Conservation (phyloP, 2,797 vertebrate genomes). For the Muraenolepis orangiensis region DNA sequence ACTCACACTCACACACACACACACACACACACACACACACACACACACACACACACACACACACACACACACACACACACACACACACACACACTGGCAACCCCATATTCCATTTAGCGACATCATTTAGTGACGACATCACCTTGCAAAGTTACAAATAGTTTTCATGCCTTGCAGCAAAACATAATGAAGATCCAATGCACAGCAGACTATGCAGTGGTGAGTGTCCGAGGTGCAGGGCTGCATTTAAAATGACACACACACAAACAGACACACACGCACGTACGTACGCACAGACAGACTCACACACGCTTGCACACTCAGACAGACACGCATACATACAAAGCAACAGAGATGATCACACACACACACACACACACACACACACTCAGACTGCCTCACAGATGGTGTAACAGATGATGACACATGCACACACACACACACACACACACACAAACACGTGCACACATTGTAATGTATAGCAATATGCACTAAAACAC, state of each 20-base stretch:
- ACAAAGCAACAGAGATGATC: background rate
- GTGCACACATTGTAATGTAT: too few species aligned
- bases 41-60: too few species aligned
- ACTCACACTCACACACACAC: background rate
- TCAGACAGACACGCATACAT: background rate
- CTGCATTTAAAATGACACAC: background rate
- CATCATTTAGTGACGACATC: too few species aligned
- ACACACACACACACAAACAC: slow-evolving; percentile 6
- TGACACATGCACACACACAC: background rate
- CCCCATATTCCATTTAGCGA: slow-evolving; percentile 58
- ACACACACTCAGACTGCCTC: background rate
- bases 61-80: background rate
- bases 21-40: too few species aligned
- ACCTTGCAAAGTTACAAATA: slow-evolving; percentile 69
- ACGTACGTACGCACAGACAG: background rate
- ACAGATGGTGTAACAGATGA: background rate
- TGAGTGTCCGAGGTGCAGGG: slow-evolving; percentile 39
- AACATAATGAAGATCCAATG: slow-evolving; percentile 67
- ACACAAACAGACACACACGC: background rate
- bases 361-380: background rate
- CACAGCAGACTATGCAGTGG: slow-evolving; percentile 32
- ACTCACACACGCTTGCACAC: background rate
- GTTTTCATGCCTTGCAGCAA: slow-evolving; percentile 65
- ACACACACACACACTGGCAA: background rate
- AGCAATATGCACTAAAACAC: too few species aligned